Base-by-base conservation (phyloP, 2,113 vertebrate genomes). In the Psittacula cyanocephala region DNA sequence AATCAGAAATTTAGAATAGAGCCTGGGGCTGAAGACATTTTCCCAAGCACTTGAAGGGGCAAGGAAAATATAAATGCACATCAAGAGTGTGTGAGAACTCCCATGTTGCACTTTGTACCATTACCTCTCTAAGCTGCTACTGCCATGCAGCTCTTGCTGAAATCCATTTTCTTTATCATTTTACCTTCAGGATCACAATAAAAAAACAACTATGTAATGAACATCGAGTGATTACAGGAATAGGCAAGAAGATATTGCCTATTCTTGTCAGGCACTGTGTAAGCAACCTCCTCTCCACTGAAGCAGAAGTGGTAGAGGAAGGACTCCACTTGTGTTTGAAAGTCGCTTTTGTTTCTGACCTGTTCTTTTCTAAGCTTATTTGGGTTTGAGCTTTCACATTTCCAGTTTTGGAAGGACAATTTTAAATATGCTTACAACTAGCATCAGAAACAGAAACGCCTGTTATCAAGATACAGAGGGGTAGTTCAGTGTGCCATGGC, bases 401-500 rank as follows among this genome's bases (percentile, higher is more conserved):
- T 47, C 33, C 23, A 10, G 49, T 84, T 86, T 46, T 17, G 13
- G n/a, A 59, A 6, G 6, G 9, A 20, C 23, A 41, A 6, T 78
- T 83, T 59, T 70, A 28, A 52, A n/a, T 1, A 1, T 27, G 23
- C 17, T 31, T 77, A 46, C 87, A 67, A 37, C 1, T 28, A 8
- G 9, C 9, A 8, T 37, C 47, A 78, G 59, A 80, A 65, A 71
- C 57, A 71, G 10, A 82, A 86, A 53, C 1, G 1, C 6, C 27
- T 17, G 3, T 22, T 39, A 19, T 2, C 2, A 8, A 68, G 68
- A n/a, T 2, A 43, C 41, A 76, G 70, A 39, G 4, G 13, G 10
- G 7, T 29, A 25, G 23, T 27, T 69, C 35, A 17, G 29, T 1
- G 1, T 24, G 29, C 44, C 13, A 3, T 3, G 8, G 5, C 17